Percentiles rank a stretch among this genome's conserved stretches.
phyloP scores from a whole-genome alignment of 2,888 invertebrate genomes.

The Venustoraphidia nigricollis region DNA sequence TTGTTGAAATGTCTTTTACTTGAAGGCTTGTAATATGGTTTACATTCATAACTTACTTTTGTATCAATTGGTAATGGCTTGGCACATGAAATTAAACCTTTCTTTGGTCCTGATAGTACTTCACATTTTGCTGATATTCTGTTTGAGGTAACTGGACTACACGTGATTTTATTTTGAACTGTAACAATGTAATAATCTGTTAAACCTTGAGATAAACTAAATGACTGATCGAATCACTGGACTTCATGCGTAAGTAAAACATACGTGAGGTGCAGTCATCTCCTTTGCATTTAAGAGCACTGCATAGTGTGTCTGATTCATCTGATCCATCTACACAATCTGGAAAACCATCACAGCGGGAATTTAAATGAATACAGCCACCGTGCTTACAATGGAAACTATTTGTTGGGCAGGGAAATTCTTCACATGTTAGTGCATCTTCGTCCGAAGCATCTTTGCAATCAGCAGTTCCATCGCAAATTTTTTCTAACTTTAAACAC shows the following conservation, averaged over 20 bases:
- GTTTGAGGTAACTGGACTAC: conserved; percentile 16
- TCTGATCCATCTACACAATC: conserved; percentile 17
- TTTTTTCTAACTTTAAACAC: conserved; percentile 12
- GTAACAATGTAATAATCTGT: neutral
- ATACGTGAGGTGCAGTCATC: conserved; percentile 9
- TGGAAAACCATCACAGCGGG: conserved; percentile 13
- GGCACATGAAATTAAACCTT: conserved; percentile 22
- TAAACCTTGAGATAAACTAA: neutral
- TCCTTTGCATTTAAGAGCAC: conserved; percentile 7
- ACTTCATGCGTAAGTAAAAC: neutral
- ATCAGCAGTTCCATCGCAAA: conserved; percentile 15
- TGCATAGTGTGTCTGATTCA: conserved; percentile 13
- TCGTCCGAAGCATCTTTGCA: conserved; percentile 18
- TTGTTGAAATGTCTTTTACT: conserved; percentile 14
- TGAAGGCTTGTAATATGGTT: conserved; percentile 21
- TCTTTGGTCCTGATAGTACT: conserved; percentile 16
- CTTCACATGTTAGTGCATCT: conserved; percentile 11
- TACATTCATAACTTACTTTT: conserved; percentile 21
- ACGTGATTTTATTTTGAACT: conserved; percentile 10
- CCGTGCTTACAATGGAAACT: conserved; percentile 15
- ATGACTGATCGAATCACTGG: neutral
- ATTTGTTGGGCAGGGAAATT: conserved; percentile 13
- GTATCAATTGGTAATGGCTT: conserved; percentile 21
- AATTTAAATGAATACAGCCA: conserved; percentile 12
- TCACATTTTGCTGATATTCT: conserved; percentile 18